Conservation (phyloP, 1,140 invertebrate genomes). For the Aphaenogaster rudis region DNA sequence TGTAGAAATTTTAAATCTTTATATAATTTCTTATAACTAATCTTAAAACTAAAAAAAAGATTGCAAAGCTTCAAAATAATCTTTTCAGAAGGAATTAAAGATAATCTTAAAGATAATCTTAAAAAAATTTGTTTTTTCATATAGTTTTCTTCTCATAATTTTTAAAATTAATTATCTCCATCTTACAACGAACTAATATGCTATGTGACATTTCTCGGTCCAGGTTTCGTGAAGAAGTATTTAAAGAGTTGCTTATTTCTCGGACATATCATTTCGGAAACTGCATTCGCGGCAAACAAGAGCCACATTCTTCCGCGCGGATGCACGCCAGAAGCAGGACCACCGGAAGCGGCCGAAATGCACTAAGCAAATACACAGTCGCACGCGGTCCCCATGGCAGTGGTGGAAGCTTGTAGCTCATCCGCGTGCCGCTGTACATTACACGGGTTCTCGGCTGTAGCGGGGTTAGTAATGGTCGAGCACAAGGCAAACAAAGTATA, state of each 20-base stretch:
- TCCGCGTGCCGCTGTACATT: conserved; percentile 66
- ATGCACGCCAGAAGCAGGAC: conserved; percentile 46
- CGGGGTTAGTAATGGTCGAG: conserved; percentile 78
- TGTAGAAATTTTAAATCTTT: neutral
- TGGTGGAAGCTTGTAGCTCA: conserved; percentile 63
- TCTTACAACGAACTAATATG: neutral
- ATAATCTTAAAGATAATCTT: neutral
- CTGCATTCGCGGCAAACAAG: conserved; percentile 59
- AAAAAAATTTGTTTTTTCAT: neutral
- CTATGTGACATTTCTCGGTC: neutral
- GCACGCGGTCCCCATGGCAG: neutral
- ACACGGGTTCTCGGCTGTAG: conserved; percentile 69
- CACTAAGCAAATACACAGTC: conserved; percentile 69
- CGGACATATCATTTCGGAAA: neutral
- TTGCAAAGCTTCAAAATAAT: neutral
- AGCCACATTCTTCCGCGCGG: conserved; percentile 46
- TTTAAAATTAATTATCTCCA: neutral
- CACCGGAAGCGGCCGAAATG: conserved; percentile 60
- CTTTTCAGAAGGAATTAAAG: neutral
- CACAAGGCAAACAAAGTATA: conserved; percentile 79
- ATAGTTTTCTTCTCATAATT: neutral
- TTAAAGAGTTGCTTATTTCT: neutral
- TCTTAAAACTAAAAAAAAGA: neutral
- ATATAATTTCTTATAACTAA: neutral
- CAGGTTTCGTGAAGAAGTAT: neutral